A percentile compares a stretch with the other conserved stretches of the same genome.
Evolutionary conservation across 2,797 vertebrate genomes (phyloP).

Genomic region (Toxotes lorentzi): DNA sequence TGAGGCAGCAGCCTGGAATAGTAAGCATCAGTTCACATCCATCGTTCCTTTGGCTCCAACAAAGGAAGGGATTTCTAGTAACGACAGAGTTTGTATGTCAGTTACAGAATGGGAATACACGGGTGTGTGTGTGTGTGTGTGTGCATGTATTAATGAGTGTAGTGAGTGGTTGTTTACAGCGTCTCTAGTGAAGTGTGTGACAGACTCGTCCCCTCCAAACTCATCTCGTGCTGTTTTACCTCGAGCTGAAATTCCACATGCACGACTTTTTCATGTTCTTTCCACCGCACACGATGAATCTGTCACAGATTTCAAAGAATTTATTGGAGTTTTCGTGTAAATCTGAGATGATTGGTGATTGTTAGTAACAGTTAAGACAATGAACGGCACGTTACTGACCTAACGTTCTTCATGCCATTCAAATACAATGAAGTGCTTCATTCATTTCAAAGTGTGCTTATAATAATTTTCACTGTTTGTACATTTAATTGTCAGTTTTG

Average conservation of each 20-base stretch:
- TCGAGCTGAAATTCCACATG: not conserved
- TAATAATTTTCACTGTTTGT: too few species aligned
- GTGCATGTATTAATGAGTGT: too few species aligned
- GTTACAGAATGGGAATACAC: too few species aligned
- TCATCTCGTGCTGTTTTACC: not conserved
- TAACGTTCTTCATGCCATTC: too few species aligned
- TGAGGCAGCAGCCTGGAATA: slow-evolving; percentile 8
- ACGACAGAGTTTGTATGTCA: not conserved
- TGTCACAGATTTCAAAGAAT: not conserved
- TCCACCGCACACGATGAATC: too few species aligned
- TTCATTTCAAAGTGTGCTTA: too few species aligned
- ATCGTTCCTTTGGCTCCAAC: slow-evolving; percentile 36
- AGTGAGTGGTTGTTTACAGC: not conserved
- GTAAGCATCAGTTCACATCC: slow-evolving; percentile 46
- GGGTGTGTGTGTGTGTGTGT: not conserved
- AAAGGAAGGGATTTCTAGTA: not conserved
- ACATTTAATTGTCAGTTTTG: too few species aligned
- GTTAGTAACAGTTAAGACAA: not conserved
- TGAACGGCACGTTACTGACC: too few species aligned
- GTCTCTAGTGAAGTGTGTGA: not conserved
- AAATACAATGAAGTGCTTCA: too few species aligned
- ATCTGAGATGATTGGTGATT: not conserved
- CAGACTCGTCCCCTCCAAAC: not conserved
- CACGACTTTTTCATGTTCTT: too few species aligned
- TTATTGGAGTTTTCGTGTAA: not conserved